Percentiles rank a stretch among this genome's conserved stretches.
These are phyloP conservation scores for Lamproptera curius DNA, from an alignment of 2,888 invertebrate species.

Conservation along the genomic window DNA sequence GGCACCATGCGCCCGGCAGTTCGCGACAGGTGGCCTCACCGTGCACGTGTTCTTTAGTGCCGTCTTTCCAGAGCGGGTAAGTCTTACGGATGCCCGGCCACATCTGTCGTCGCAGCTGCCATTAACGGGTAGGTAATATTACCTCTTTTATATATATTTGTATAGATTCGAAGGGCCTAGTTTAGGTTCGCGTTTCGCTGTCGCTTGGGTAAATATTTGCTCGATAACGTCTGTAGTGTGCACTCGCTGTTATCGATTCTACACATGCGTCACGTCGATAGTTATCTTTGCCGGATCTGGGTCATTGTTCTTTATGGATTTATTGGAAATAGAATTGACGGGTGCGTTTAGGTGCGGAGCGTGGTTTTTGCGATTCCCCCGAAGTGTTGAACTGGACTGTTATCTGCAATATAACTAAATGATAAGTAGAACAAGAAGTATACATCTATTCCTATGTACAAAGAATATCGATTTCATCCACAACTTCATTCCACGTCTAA, in stretches of 20 bases:
- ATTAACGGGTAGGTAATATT: constrained; percentile 58
- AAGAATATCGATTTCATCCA: no score
- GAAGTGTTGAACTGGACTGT: no score
- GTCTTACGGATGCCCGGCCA: constrained; percentile 51
- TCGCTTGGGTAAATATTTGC: constrained; percentile 67
- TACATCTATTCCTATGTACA: no score
- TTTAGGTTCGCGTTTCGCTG: constrained; percentile 65
- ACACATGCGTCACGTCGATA: constrained; percentile 73
- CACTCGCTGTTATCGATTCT: constrained; percentile 72
- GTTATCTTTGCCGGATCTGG: constrained; percentile 73
- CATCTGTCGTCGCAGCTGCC: constrained; percentile 74
- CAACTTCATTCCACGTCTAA: no score
- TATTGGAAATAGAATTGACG: no score
- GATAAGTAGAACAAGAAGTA: no score
- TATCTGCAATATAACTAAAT: no score
- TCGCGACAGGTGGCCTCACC: constrained; percentile 75
- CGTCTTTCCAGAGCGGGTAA: constrained; percentile 49
- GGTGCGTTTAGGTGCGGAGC: no score
- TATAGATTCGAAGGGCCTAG: constrained; percentile 16
- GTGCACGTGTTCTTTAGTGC: constrained; percentile 76
- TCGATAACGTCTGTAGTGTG: constrained; percentile 67
- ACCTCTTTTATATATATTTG: constrained; percentile 36
- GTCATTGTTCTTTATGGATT: constrained; percentile 68
- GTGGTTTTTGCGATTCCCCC: no score
- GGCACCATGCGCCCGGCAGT: constrained; percentile 71